A percentile compares a stretch with the other conserved stretches of the same genome.
Conservation (phyloP, 2,888 invertebrate species). For the Leptopilina myrica region DNA sequence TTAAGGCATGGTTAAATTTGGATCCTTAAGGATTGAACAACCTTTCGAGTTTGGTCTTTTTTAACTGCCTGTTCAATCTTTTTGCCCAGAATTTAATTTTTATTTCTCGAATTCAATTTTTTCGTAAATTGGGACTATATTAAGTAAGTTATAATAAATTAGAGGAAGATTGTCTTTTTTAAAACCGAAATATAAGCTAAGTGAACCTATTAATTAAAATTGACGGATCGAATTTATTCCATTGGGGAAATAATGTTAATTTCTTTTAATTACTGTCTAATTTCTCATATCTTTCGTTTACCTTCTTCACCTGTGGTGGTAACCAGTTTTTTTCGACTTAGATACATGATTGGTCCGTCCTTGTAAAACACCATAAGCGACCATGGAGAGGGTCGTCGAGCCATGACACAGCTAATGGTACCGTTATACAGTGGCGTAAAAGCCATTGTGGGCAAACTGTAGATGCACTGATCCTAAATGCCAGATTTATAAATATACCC, state of each 20-base stretch:
- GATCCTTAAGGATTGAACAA: too few species aligned
- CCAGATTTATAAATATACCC: constrained; percentile 14
- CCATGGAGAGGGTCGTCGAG: constrained; percentile 59
- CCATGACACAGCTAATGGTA: constrained; percentile 71
- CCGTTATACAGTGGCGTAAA: constrained; percentile 74
- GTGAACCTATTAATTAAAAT: constrained; percentile 52
- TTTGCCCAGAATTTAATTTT: too few species aligned
- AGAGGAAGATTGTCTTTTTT: too few species aligned
- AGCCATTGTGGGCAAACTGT: constrained; percentile 39
- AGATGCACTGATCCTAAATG: constrained; percentile 9
- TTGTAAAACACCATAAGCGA: constrained; percentile 55
- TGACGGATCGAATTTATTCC: constrained; percentile 65
- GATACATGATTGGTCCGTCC: constrained; percentile 59
- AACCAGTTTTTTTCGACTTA: constrained; percentile 23
- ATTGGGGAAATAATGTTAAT: constrained; percentile 69
- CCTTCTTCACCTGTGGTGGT: constrained; percentile 45
- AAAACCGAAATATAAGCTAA: too few species aligned
- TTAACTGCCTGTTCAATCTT: too few species aligned
- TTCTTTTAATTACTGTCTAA: constrained; percentile 46
- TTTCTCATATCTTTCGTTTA: constrained; percentile 47
- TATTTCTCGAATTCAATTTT: too few species aligned
- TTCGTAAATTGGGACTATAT: too few species aligned
- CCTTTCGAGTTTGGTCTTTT: too few species aligned
- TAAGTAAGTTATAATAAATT: too few species aligned
- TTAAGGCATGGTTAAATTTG: too few species aligned